phyloP scores from a whole-genome alignment of 2,888 invertebrate species.

The Eumacrocentrus americanus region DNA sequence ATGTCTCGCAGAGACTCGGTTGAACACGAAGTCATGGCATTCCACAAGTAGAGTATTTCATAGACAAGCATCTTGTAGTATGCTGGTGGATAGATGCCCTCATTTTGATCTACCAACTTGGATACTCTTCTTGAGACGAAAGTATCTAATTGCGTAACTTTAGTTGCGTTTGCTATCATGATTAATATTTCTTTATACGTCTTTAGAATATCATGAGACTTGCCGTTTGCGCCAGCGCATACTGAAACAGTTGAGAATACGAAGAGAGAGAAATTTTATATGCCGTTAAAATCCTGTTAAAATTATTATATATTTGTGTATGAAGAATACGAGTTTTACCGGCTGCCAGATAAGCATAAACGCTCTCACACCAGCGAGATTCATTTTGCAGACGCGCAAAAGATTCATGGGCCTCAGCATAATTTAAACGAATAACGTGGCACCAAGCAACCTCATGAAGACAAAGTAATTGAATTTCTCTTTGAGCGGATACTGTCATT shows the following conservation, averaged over 20 bases:
- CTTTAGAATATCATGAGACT: conserved; percentile 55
- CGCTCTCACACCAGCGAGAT: conserved; percentile 71
- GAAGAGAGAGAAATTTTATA: conserved; percentile 4
- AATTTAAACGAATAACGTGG: conserved; percentile 68
- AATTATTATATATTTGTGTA: background rate
- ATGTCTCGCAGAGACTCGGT: conserved; percentile 57
- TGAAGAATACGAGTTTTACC: conserved; percentile 37
- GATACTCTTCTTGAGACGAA: conserved; percentile 54
- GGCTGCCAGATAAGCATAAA: conserved; percentile 70
- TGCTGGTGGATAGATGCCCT: conserved; percentile 41
- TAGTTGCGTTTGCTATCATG: conserved; percentile 32
- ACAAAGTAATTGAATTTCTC: conserved; percentile 69
- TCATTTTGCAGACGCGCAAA: conserved; percentile 66
- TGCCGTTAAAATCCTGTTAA: background rate
- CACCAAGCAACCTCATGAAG: conserved; percentile 73
- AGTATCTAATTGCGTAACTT: conserved; percentile 53
- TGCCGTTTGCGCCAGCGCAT: conserved; percentile 62
- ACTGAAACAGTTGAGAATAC: conserved; percentile 58
- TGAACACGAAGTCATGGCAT: conserved; percentile 68
- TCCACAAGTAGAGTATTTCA: conserved; percentile 74
- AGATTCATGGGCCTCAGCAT: conserved; percentile 63
- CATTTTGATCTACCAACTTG: conserved; percentile 48
- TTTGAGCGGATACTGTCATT: conserved; percentile 66
- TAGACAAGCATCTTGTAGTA: conserved; percentile 68
- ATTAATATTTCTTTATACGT: conserved; percentile 55